These are phyloP conservation scores for Anthrax anthrax DNA, from an alignment of 2,888 invertebrate species.

Conservation along the genomic window DNA sequence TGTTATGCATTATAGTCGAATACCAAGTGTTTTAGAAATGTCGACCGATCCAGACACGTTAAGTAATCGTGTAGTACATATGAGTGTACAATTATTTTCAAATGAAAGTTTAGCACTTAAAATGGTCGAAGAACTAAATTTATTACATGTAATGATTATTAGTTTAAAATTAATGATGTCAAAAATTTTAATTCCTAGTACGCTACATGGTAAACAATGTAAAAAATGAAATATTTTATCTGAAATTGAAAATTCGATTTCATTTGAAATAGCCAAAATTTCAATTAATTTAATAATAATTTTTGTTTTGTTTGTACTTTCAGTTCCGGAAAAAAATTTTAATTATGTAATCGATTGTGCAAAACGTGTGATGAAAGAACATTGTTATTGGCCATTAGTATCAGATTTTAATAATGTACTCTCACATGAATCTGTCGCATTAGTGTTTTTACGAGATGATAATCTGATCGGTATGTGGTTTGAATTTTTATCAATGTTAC, in stretches of 20 bases:
- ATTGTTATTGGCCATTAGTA: conserved; percentile 96
- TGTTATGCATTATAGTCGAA: conserved; percentile 90
- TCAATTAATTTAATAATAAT: neutral
- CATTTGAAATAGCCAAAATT: neutral
- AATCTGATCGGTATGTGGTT: conserved; percentile 93
- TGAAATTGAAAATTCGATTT: neutral
- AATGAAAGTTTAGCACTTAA: conserved; percentile 81
- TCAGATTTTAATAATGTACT: conserved; percentile 94
- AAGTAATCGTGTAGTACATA: conserved; percentile 92
- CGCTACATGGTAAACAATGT: conserved; percentile 54
- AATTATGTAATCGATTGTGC: conserved; percentile 90
- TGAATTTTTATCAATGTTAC: conserved; percentile 83
- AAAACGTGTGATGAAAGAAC: conserved; percentile 86
- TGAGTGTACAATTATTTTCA: conserved; percentile 91
- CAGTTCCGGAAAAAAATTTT: conserved; percentile 61
- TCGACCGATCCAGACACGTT: conserved; percentile 79
- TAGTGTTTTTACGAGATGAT: conserved; percentile 77
- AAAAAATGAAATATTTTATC: too few relatives aligned
- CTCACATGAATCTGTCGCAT: conserved; percentile 80
- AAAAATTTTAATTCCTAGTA: conserved; percentile 75
- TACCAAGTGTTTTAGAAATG: conserved; percentile 77
- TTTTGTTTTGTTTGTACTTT: conserved; percentile 14
- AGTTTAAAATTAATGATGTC: conserved; percentile 88
- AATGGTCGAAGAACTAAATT: conserved; percentile 79
- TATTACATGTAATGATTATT: conserved; percentile 86